phyloP scores from a whole-genome alignment of 1,140 invertebrate species.

The Triops longicaudatus region DNA sequence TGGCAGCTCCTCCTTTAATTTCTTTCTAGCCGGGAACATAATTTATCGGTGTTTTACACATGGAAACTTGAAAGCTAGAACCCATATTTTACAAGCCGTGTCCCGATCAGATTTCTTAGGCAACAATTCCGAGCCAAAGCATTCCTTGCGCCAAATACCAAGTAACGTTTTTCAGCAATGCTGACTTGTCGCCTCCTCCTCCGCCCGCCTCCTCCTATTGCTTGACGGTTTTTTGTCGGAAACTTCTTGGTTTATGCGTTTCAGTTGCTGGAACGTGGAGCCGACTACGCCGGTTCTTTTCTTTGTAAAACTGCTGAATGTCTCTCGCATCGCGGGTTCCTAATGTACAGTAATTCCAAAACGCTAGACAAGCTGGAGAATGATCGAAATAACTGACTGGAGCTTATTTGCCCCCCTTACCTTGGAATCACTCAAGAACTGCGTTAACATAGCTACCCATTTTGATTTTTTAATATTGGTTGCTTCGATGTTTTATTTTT shows the following conservation, averaged over 20 bases:
- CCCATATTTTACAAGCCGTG: conserved; percentile 14
- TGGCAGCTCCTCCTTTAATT: conserved; percentile 9
- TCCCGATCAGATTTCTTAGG: conserved; percentile 14
- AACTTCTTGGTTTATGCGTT: neutral
- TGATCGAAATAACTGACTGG: neutral
- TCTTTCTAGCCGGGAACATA: conserved; percentile 11
- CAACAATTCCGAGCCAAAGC: conserved; percentile 10
- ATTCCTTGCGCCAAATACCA: neutral
- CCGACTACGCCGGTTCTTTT: neutral
- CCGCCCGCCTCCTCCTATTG: neutral
- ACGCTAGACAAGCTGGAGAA: neutral
- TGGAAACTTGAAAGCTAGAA: conserved; percentile 15
- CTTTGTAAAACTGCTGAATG: neutral
- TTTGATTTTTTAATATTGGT: neutral
- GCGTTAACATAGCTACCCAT: too few species aligned
- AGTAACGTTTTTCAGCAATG: conserved; percentile 15
- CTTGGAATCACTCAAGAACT: neutral
- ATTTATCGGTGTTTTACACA: conserved; percentile 13
- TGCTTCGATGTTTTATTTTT: neutral
- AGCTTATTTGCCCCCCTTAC: neutral
- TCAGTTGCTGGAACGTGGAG: conserved; percentile 1
- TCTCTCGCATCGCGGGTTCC: neutral
- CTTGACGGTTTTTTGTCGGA: neutral
- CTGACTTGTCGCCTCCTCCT: neutral
- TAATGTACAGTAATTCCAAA: neutral